phyloP scores from a whole-genome alignment of 30 jellyfish, hydroid and myxozoan species.

The Hydra vulgaris region DNA sequence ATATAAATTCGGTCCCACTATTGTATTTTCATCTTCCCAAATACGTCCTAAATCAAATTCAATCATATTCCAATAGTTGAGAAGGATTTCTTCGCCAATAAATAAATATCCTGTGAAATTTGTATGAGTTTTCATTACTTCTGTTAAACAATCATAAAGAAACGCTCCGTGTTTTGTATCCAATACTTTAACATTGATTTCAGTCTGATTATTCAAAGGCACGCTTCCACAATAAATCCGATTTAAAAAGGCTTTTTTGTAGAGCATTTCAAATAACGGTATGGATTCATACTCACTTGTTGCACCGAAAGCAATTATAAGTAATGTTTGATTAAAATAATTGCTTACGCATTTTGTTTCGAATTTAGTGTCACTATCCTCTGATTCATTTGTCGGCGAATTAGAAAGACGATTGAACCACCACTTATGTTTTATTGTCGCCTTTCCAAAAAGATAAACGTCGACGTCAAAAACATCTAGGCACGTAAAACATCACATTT shows the following conservation, averaged over 20 bases:
- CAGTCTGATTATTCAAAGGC: constrained; percentile 43
- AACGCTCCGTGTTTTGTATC: constrained; percentile 83
- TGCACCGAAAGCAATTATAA: constrained; percentile 51
- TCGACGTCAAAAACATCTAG: not conserved
- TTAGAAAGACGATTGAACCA: not conserved
- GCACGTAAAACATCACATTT: not conserved
- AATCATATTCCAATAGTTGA: constrained; percentile 51
- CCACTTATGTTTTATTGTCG: not conserved
- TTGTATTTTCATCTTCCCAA: constrained; percentile 49
- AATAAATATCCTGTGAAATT: constrained; percentile 64
- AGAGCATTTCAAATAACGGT: constrained; percentile 66
- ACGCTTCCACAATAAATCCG: constrained; percentile 70
- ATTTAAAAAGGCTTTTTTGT: constrained; percentile 58
- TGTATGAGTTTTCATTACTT: constrained; percentile 37
- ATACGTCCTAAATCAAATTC: constrained; percentile 28
- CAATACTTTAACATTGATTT: constrained; percentile 26
- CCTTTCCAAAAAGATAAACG: not conserved
- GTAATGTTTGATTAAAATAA: constrained; percentile 46
- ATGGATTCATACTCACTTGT: constrained; percentile 66
- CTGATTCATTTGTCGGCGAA: not conserved
- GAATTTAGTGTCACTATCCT: not conserved
- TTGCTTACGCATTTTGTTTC: constrained; percentile 30
- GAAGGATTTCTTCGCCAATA: constrained; percentile 56
- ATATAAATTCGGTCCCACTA: constrained; percentile 67
- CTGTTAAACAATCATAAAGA: constrained; percentile 75